These are phyloP conservation scores for Intellagama lesueurii DNA, from an alignment of 2,797 vertebrate genomes.

Conservation along the genomic window DNA sequence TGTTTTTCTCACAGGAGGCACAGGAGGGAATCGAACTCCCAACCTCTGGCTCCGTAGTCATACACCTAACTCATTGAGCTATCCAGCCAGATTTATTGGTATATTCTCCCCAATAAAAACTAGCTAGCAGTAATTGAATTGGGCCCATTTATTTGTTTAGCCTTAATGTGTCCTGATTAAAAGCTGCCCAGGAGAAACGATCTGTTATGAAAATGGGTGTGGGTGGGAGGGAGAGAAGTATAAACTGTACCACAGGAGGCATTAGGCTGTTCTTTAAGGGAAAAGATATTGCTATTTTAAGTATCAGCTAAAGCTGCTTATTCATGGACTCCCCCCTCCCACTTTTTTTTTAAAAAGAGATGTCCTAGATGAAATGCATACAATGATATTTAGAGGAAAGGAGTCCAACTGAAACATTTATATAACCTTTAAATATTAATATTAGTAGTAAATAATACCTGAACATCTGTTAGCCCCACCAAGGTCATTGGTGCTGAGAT, in stretches of 20 bases:
- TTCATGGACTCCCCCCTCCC: constrained; percentile 54
- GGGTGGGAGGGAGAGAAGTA: constrained; percentile 18
- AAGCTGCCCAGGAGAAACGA: constrained; percentile 16
- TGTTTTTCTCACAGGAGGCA: too few relatives aligned
- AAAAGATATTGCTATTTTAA: constrained; percentile 75
- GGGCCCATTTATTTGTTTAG: background rate
- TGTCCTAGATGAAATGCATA: constrained; percentile 67
- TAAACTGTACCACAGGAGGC: constrained; percentile 47
- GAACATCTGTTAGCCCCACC: constrained; percentile 70
- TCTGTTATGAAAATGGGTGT: background rate
- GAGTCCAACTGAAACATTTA: constrained; percentile 66
- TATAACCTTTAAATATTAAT: constrained; percentile 74
- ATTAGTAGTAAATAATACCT: constrained; percentile 73
- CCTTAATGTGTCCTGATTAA: constrained; percentile 23
- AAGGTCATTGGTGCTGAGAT: constrained; percentile 63
- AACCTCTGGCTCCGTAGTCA: too few relatives aligned
- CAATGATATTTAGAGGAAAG: constrained; percentile 60
- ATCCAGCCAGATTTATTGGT: too few relatives aligned
- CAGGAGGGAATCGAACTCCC: too few relatives aligned
- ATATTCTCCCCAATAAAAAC: background rate
- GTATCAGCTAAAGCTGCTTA: constrained; percentile 75
- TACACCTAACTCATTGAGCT: background rate
- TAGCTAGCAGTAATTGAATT: background rate
- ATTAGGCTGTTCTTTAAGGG: constrained; percentile 50
- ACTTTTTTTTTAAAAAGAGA: background rate